phyloP scores from a whole-genome alignment of 2,113 vertebrate genomes.

The Protobothrops mucrosquamatus region DNA sequence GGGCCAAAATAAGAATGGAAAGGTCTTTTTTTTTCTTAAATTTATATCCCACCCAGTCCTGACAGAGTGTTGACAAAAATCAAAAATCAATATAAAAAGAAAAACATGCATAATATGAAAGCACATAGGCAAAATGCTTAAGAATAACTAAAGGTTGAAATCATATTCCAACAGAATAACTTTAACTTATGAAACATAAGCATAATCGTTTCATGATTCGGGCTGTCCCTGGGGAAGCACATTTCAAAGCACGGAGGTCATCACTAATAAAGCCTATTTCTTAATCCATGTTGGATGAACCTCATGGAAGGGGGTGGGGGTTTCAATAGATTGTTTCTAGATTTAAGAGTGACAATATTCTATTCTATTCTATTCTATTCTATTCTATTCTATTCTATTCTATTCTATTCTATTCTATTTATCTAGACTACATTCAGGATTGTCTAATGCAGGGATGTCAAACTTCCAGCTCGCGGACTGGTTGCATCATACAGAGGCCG shows the following conservation, averaged over 20 bases:
- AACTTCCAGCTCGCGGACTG: too few species aligned
- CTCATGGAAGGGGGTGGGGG: not conserved
- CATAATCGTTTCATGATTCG: too few species aligned
- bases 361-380: too few species aligned
- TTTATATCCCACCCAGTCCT: not conserved
- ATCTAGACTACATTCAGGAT: not conserved
- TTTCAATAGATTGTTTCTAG: not conserved
- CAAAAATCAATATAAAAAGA: not conserved
- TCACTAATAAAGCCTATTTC: not conserved
- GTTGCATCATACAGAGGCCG: too few species aligned
- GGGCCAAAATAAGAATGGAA: not conserved
- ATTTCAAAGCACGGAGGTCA: not conserved
- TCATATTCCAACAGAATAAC: not conserved
- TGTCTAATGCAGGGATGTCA: not conserved
- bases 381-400: too few species aligned
- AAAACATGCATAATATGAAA: not conserved
- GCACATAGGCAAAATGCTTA: not conserved
- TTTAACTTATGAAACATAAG: not conserved
- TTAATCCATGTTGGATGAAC: not conserved
- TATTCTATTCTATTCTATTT: too few species aligned
- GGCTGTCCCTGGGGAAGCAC: not conserved
- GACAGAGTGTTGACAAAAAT: not conserved
- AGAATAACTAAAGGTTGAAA: not conserved
- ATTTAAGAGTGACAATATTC: too few species aligned
- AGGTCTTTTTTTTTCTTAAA: not conserved